phyloP scores from a whole-genome alignment of 2,113 vertebrate genomes.

The Chionis minor region DNA sequence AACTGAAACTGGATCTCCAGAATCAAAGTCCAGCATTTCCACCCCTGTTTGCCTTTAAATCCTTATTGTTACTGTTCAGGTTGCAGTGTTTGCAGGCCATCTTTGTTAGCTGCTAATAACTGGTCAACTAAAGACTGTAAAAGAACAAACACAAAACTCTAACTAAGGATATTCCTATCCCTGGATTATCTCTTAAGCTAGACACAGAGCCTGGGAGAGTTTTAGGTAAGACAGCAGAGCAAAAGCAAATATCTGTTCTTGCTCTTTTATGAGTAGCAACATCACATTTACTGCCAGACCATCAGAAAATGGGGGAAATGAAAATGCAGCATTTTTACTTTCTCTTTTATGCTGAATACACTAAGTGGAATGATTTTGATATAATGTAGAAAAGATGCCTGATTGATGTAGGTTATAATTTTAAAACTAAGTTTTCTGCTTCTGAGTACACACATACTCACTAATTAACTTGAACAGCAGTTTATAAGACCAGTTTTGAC shows the following conservation, averaged over 20 bases:
- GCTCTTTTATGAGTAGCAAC: not conserved
- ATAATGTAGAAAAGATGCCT: conserved; percentile 25
- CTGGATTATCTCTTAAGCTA: not conserved
- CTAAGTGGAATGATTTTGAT: conserved; percentile 31
- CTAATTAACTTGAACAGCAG: conserved; percentile 67
- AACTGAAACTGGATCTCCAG: not conserved
- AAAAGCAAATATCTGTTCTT: not conserved
- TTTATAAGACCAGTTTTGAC: conserved; percentile 67
- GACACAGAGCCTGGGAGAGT: not conserved
- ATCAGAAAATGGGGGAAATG: not conserved
- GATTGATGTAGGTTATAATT: conserved; percentile 55
- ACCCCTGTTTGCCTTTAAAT: not conserved
- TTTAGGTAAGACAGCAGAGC: not conserved
- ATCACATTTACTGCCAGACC: not conserved
- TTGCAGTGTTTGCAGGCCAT: not conserved
- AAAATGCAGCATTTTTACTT: conserved; percentile 30
- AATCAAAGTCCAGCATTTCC: not conserved
- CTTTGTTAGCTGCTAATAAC: not conserved
- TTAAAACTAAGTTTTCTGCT: conserved; percentile 55
- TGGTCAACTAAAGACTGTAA: not conserved
- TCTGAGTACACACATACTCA: conserved; percentile 35
- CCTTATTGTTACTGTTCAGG: not conserved
- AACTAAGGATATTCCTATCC: not conserved
- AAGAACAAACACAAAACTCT: not conserved
- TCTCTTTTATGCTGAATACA: not conserved